Conservation (phyloP, 2,797 vertebrate species). For the Clarias pachynema region DNA sequence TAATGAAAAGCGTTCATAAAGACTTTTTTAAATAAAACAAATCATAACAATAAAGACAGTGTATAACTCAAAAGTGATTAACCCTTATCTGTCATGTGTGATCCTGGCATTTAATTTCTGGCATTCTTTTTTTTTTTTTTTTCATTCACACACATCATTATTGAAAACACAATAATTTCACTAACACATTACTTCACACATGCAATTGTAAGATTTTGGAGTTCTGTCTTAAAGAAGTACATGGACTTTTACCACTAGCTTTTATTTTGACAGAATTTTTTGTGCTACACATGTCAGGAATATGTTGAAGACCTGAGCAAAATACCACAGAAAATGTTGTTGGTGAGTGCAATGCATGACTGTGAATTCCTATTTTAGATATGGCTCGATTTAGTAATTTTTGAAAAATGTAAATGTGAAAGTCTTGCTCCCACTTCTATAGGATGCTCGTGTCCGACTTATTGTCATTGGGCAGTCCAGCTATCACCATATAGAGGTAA, state of each 20-base stretch:
- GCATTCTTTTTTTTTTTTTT: not conserved
- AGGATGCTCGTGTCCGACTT: slow-evolving; percentile 86
- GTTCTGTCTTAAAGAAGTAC: not conserved
- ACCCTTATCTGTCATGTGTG: not conserved
- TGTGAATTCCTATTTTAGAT: not conserved
- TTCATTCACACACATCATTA: not conserved
- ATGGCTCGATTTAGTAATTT: not conserved
- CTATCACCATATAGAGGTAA: slow-evolving; percentile 88
- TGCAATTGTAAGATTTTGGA: not conserved
- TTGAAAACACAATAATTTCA: not conserved
- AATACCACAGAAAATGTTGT: slow-evolving; percentile 78
- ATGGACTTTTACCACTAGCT: not conserved
- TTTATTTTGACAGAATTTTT: slow-evolving; percentile 83
- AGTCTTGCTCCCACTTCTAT: slow-evolving; percentile 43
- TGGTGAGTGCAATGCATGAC: slow-evolving; percentile 71
- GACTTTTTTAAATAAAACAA: too few relatives aligned
- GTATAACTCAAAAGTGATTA: too few relatives aligned
- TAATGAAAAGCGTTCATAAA: too few relatives aligned
- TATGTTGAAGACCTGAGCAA: slow-evolving; percentile 93
- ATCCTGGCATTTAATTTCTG: not conserved
- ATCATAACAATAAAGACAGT: too few relatives aligned
- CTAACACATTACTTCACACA: not conserved
- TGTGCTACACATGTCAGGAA: slow-evolving; percentile 92
- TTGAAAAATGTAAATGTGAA: not conserved
- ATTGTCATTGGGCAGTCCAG: slow-evolving; percentile 91